These are phyloP conservation scores for Rhinatrema bivittatum DNA, from an alignment of 2,797 vertebrate species.

Conservation along the genomic window DNA sequence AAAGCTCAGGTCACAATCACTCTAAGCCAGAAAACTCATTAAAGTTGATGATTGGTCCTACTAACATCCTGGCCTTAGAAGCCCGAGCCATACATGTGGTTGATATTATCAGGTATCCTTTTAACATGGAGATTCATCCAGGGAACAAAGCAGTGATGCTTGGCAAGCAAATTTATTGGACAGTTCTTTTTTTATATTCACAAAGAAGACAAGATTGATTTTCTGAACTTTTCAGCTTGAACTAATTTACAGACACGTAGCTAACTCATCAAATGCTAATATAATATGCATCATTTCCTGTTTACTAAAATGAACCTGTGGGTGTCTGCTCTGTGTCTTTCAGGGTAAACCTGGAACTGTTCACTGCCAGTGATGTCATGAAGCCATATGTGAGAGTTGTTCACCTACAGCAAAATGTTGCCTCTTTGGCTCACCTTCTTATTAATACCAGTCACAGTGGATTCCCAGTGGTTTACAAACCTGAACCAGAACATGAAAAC, in stretches of 20 bases:
- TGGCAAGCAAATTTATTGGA: conserved; percentile 38
- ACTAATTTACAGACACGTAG: conserved; percentile 38
- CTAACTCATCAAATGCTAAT: conserved; percentile 17
- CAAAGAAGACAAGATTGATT: conserved; percentile 33
- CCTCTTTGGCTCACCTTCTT: conserved; percentile 29
- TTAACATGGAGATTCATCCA: background rate
- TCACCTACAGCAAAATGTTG: conserved; percentile 42
- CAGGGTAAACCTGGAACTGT: conserved; percentile 42
- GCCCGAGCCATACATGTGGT: conserved; percentile 7
- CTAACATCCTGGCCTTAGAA: background rate
- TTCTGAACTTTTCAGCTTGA: conserved; percentile 34
- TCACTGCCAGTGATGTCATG: conserved; percentile 29
- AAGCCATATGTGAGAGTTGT: conserved; percentile 22
- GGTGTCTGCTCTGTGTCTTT: conserved; percentile 21
- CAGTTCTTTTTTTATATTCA: conserved; percentile 22
- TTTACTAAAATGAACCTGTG: conserved; percentile 35
- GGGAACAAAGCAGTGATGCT: too few species aligned
- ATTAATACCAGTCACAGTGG: conserved; percentile 23
- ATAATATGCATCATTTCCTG: conserved; percentile 13
- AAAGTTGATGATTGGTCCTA: conserved; percentile 11
- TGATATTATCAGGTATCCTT: conserved; percentile 21
- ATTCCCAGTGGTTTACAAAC: conserved; percentile 32
- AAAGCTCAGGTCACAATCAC: too few species aligned
- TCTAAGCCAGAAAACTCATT: background rate
- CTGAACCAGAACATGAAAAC: conserved; percentile 15